These are phyloP conservation scores for Cossypha polioptera DNA, from an alignment of 2,797 vertebrate genomes.

Conservation along the genomic window DNA sequence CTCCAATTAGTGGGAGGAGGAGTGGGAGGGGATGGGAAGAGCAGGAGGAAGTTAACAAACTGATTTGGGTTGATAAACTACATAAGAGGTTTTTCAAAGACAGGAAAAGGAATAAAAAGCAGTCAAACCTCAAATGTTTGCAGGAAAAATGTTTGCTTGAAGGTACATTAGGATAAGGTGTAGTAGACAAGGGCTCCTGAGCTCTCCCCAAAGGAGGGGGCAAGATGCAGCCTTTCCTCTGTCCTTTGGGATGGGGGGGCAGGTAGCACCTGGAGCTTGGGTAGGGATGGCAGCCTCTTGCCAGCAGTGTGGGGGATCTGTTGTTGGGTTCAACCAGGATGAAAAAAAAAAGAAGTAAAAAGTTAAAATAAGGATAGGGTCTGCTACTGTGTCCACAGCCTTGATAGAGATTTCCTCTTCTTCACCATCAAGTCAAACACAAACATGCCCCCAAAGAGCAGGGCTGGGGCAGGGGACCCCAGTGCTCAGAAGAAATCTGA, in stretches of 20 bases:
- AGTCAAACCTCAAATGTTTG: background rate
- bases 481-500: background rate
- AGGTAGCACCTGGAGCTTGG: background rate
- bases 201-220: background rate
- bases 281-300: background rate
- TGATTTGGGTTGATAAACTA: conserved; percentile 6
- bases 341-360: background rate
- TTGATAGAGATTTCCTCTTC: background rate
- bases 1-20: conserved; percentile 32
- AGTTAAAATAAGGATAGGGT: background rate
- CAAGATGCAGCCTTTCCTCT: background rate
- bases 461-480: background rate
- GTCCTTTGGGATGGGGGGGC: background rate
- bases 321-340: background rate
- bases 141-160: background rate
- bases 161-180: background rate
- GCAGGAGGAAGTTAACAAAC: conserved; percentile 20
- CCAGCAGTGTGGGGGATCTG: background rate
- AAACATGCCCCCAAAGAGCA: background rate
- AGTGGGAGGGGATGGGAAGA: background rate
- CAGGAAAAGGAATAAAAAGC: background rate
- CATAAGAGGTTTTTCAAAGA: background rate
- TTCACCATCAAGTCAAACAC: background rate
- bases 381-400: background rate
- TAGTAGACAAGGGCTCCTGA: background rate